phyloP scores from a whole-genome alignment of 2,113 vertebrate species.

The Grus americana region DNA sequence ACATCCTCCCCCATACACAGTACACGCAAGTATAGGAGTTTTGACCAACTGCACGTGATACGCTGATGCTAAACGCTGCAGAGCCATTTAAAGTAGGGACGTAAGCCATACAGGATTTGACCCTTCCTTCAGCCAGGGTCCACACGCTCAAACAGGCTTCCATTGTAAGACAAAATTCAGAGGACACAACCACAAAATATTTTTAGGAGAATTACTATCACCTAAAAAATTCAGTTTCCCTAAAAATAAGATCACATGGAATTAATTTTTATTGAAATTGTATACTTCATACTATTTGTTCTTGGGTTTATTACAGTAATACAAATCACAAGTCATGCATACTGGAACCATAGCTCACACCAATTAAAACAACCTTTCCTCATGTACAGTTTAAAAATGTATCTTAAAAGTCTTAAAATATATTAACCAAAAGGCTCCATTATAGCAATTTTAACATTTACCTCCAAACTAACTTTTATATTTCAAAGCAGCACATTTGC shows the following conservation, averaged over 20 bases:
- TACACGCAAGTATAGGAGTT: background rate
- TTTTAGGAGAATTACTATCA: background rate
- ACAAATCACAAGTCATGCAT: background rate
- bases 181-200: background rate
- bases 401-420: background rate
- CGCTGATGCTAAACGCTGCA: background rate
- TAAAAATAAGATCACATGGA: background rate
- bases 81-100: background rate
- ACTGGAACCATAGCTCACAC: background rate
- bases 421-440: background rate
- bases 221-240: background rate
- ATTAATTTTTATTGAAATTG: background rate
- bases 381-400: background rate
- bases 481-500: background rate
- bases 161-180: background rate
- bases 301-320: background rate
- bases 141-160: background rate
- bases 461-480: background rate
- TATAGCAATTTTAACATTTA: background rate
- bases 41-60: background rate
- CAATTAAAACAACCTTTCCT: background rate
- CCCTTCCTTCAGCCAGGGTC: background rate
- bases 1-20: rapidly evolving
- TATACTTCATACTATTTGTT: background rate
- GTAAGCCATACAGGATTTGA: background rate